Evolutionary conservation across 2,797 vertebrate genomes (phyloP).

Genomic region (Betta splendens): DNA sequence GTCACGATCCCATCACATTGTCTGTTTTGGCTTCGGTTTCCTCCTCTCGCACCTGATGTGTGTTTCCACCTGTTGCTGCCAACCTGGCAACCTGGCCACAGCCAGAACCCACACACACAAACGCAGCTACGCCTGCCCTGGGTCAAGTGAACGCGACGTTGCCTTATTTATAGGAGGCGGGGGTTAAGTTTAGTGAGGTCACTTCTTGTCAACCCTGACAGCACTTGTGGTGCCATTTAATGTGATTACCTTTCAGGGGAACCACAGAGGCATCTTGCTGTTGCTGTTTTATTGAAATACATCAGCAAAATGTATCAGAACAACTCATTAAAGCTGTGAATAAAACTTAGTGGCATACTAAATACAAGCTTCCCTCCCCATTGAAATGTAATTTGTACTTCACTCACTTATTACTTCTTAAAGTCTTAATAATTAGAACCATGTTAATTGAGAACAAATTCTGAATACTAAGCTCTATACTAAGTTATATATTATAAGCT

Average conservation of each 20-base stretch:
- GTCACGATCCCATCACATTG: constrained; percentile 29
- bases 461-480: no score
- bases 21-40: constrained; percentile 54
- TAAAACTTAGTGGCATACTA: no score
- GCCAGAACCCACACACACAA: neutral
- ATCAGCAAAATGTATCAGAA: no score
- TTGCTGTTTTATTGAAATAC: no score
- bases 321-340: no score
- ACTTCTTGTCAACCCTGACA: constrained; percentile 29
- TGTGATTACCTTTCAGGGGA: neutral
- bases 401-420: no score
- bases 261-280: no score
- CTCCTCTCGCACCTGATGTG: constrained; percentile 62
- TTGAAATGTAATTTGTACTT: no score
- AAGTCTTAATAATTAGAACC: no score
- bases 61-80: constrained; percentile 51
- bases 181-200: constrained; percentile 54
- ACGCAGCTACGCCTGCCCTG: constrained; percentile 17
- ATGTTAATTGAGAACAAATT: no score
- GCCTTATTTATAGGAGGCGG: constrained; percentile 39
- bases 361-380: no score
- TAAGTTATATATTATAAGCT: no score
- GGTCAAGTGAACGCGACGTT: constrained; percentile 63
- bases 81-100: constrained; percentile 21
- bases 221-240: constrained; percentile 20